Evolutionary conservation across 2,113 vertebrate species (phyloP).

Genomic region (Myanophis thanlyinensis): DNA sequence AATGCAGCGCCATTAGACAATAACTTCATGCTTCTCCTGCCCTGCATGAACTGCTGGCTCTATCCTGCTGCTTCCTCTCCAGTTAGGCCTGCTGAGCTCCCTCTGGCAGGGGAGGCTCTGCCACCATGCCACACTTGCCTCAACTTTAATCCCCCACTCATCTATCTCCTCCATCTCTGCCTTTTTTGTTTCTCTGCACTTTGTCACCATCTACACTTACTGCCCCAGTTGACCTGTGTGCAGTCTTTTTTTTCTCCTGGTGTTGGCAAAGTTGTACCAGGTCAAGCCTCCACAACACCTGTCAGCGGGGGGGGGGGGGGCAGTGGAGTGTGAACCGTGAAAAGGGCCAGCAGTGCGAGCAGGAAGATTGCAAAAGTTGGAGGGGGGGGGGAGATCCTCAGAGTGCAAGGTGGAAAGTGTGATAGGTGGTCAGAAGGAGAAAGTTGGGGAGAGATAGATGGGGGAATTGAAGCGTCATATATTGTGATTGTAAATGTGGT

Average conservation of each 20-base stretch:
- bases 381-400: background rate
- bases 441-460: background rate
- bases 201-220: background rate
- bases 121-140: background rate
- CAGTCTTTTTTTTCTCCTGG: background rate
- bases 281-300: background rate
- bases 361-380: background rate
- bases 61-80: background rate
- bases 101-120: background rate
- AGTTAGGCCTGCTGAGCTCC: background rate
- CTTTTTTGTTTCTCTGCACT: background rate
- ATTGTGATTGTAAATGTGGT: background rate
- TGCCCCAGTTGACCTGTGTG: background rate
- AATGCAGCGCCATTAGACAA: background rate
- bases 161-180: background rate
- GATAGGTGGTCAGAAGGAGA: background rate
- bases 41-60: background rate
- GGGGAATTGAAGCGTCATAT: background rate
- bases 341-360: background rate
- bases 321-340: background rate
- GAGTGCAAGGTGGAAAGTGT: background rate
- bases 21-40: background rate
- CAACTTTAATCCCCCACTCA: background rate
- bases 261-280: background rate
- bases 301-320: accelerated